Evolutionary conservation across 1,140 invertebrate species (phyloP), one percentile per base, ranked within the genome.

Genomic region (Panonychus citri): DNA sequence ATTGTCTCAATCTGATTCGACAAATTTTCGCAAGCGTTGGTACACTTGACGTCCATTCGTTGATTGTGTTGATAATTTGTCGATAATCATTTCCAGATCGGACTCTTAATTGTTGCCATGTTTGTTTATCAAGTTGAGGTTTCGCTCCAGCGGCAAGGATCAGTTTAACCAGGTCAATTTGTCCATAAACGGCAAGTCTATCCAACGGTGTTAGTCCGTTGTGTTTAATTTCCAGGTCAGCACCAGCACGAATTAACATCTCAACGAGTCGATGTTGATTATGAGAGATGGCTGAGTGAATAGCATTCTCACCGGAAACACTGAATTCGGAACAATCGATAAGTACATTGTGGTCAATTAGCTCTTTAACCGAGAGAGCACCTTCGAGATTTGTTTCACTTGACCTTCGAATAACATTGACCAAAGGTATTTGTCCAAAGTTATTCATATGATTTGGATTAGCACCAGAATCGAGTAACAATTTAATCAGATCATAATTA

Each of bases 361-460:
- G 28, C 19, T 34, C 4, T 24, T 53, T 53, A 13, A 58, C 52
- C 2, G 57, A 40, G 24, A 37, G 17, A 25, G 24, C 5, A 25
- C 57, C 57, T 13, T 58, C 57, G 3, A 28, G 19, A 53, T 42
- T 42, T 17, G 55, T 53, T 17, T 58, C 52, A 54, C 40, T 54
- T 3, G 27, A 19, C 43, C 57, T 19, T 54, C 52, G n/a, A 28
- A 58, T 54, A 15, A 52, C 40, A 17, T 21, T 27, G 3, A 54
- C 21, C 24, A 58, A 40, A n/a, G 57, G 52, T 24, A 24, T 30
- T 66, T 93, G 85, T 13, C 93, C 93, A 55, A 83, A 80, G 79
- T 62, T 50, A 69, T 97, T 96, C 69, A 97, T 91, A 64, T 96
- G 90, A 0, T 85, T 84, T 60, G 89, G 84, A 0, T 84, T 88